phyloP scores from a whole-genome alignment of 2,888 invertebrate genomes.

The Pheosia gnoma region DNA sequence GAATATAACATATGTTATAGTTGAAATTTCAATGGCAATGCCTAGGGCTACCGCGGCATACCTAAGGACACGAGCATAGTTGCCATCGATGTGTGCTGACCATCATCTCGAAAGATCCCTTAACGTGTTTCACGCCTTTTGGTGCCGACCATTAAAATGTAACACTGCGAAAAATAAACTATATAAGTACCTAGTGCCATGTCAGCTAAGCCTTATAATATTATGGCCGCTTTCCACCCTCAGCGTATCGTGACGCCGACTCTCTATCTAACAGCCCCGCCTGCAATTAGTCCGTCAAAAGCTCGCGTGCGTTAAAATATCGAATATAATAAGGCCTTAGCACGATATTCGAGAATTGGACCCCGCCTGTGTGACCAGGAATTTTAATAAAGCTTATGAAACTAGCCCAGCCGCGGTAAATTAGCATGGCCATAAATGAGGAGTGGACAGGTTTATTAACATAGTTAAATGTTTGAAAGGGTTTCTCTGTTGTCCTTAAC shows the following conservation, averaged over 20 bases:
- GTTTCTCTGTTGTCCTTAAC: too few relatives aligned
- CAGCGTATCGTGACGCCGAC: conserved; percentile 47
- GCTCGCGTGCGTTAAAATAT: conserved; percentile 69
- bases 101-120: too few relatives aligned
- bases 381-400: conserved; percentile 57
- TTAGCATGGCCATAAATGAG: conserved; percentile 14
- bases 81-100: too few relatives aligned
- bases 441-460: background rate
- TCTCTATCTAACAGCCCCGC: conserved; percentile 48
- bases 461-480: background rate
- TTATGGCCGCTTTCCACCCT: conserved; percentile 42
- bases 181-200: background rate
- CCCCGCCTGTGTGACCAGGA: conserved; percentile 47
- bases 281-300: conserved; percentile 67
- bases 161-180: too few relatives aligned
- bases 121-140: too few relatives aligned
- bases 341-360: conserved; percentile 61
- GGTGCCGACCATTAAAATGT: too few relatives aligned
- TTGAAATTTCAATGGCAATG: too few relatives aligned
- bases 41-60: too few relatives aligned
- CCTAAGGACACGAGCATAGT: too few relatives aligned
- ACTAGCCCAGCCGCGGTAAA: conserved; percentile 35
- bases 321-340: conserved; percentile 65
- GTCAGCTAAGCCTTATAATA: conserved; percentile 30
- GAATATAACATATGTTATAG: too few relatives aligned